Conservation (phyloP, 2,888 invertebrate species). For the Oligia fasciuncula region DNA sequence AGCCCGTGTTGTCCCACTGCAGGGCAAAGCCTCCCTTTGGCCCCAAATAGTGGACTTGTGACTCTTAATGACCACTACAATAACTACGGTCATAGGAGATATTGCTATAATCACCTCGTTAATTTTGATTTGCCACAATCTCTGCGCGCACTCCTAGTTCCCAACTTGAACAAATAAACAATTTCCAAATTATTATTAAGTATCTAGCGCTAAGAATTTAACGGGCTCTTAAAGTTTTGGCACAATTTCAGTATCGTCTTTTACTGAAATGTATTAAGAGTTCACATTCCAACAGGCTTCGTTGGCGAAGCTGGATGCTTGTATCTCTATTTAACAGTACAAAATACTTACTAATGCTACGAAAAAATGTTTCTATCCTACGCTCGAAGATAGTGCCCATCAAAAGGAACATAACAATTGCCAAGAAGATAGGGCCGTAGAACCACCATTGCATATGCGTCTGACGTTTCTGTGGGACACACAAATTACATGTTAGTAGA, state of each 20-base stretch:
- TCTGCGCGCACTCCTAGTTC: conserved; percentile 21
- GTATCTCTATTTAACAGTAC: background rate
- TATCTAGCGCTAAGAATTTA: background rate
- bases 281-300: conserved; percentile 1
- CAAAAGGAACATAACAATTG: conserved; percentile 81
- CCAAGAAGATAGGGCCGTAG: conserved; percentile 77
- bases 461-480: conserved; percentile 42
- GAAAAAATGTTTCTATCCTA: conserved; percentile 74
- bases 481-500: background rate
- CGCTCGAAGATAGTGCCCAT: conserved; percentile 82
- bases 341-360: conserved; percentile 75
- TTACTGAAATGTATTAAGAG: conserved; percentile 10
- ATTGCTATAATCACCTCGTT: conserved; percentile 22
- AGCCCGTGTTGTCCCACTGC: too few relatives aligned
- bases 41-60: background rate
- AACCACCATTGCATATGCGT: conserved; percentile 78
- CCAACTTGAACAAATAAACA: conserved; percentile 36
- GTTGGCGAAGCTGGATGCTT: background rate
- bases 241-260: background rate
- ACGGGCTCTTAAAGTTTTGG: background rate
- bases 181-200: conserved; percentile 27
- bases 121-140: background rate
- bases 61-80: background rate
- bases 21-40: background rate
- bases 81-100: conserved; percentile 4